Evolutionary conservation across 1,140 invertebrate genomes (phyloP).

Genomic region (Apis mellifera): Amel_HAv3.1 CM009934.2:11549001-11549500

Average conservation of each 20-base stretch:
- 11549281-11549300: constrained; percentile 45
- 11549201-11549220: neutral
- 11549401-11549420: neutral
- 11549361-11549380: constrained; percentile 9
- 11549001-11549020: too few species aligned
- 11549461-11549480: constrained; percentile 79
- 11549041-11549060: too few species aligned
- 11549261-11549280: constrained; percentile 45
- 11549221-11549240: neutral
- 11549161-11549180: neutral
- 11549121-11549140: neutral
- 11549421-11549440: neutral
- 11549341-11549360: constrained; percentile 22
- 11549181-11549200: neutral
- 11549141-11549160: neutral
- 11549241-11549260: too few species aligned
- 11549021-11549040: too few species aligned
- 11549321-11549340: constrained; percentile 32
- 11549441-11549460: constrained; percentile 79
- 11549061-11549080: constrained; percentile 8
- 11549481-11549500: constrained; percentile 76
- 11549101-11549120: neutral
- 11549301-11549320: constrained; percentile 48
- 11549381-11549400: neutral
- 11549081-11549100: neutral